phyloP scores from a whole-genome alignment of 2,113 vertebrate genomes.

The Alethe diademata region DNA sequence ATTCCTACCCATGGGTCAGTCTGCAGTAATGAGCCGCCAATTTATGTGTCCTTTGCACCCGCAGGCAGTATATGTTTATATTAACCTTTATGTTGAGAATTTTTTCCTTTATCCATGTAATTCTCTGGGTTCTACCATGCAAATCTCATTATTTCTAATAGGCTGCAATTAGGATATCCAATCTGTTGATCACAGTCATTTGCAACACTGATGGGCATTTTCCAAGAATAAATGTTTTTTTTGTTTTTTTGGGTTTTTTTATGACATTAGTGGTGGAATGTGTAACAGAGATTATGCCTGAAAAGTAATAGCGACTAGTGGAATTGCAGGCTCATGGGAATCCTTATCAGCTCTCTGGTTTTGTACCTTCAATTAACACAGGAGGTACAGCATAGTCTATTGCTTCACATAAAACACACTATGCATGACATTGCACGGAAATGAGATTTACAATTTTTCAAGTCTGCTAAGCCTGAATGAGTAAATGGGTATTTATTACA shows the following conservation, averaged over 20 bases:
- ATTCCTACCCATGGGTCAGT: conserved; percentile 80
- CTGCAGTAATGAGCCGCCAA: conserved; percentile 82
- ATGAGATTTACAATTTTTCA: neutral
- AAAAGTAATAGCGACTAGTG: neutral
- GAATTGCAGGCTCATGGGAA: conserved; percentile 7
- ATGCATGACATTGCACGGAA: fast-evolving
- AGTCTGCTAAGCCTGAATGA: conserved; percentile 13
- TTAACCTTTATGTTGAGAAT: conserved; percentile 78
- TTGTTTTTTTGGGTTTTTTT: neutral
- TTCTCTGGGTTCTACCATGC: conserved; percentile 74
- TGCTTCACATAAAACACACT: neutral
- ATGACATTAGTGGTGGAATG: conserved; percentile 54
- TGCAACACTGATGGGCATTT: conserved; percentile 7
- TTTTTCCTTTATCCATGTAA: conserved; percentile 69
- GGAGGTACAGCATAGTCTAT: neutral
- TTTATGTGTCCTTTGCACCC: conserved; percentile 72
- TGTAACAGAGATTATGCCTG: conserved; percentile 17
- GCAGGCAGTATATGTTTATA: conserved; percentile 74
- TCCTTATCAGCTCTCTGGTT: neutral
- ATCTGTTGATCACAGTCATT: conserved; percentile 63
- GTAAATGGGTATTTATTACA: conserved; percentile 18
- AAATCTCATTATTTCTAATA: conserved; percentile 84
- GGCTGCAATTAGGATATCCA: conserved; percentile 82
- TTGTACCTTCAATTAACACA: neutral
- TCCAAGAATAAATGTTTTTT: conserved; percentile 28